phyloP scores from a whole-genome alignment of 2,797 vertebrate species.

The Sylvia borin region DNA sequence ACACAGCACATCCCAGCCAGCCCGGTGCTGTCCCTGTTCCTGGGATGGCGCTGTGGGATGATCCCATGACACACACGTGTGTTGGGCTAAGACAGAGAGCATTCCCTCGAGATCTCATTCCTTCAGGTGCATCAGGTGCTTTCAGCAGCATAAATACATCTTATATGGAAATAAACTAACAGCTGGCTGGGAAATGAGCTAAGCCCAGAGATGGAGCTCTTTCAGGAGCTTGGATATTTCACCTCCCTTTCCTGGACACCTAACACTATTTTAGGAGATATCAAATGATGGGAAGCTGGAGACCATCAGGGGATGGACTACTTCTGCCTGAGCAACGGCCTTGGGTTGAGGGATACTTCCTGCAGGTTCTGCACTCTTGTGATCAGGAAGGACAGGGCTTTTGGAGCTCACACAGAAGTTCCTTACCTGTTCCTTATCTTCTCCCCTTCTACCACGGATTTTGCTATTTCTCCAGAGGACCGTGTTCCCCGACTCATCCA shows the following conservation, averaged over 20 bases:
- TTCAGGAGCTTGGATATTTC: not conserved
- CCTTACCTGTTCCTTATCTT: not conserved
- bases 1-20: accelerated
- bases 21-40: accelerated
- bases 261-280: not conserved
- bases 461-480: not conserved
- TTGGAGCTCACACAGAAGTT: accelerated
- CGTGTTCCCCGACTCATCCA: accelerated
- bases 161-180: not conserved
- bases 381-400: not conserved
- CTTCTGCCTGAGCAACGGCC: not conserved
- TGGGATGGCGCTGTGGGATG: not conserved
- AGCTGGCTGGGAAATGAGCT: not conserved
- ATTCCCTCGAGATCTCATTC: not conserved
- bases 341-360: not conserved
- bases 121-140: not conserved
- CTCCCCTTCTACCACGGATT: accelerated
- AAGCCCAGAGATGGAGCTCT: not conserved
- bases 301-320: not conserved
- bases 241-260: not conserved
- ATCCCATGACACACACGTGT: accelerated
- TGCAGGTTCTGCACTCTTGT: not conserved
- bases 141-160: not conserved
- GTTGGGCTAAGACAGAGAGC: not conserved
- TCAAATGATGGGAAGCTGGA: not conserved